Evolutionary conservation across 2,797 vertebrate genomes (phyloP).

Genomic region (Sebastes hubbsi): DNA sequence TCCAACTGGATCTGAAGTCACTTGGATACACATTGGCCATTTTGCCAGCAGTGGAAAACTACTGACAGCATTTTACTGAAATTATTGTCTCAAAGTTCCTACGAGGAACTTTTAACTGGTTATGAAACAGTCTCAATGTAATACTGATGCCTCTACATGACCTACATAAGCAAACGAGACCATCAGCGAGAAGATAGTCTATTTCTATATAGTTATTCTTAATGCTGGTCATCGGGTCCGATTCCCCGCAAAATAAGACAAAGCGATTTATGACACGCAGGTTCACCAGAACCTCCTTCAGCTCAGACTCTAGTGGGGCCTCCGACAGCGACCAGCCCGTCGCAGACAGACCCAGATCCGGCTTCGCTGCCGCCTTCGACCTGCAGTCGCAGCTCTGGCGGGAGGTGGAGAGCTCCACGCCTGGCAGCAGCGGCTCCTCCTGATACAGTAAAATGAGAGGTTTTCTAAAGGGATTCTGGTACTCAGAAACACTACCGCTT

Average conservation of each 20-base stretch:
- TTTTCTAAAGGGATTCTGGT: neutral
- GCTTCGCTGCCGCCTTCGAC: no score
- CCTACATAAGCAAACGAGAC: neutral
- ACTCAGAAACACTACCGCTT: neutral
- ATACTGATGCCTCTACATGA: neutral
- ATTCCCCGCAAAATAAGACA: no score
- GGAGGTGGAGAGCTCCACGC: no score
- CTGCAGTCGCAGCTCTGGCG: no score
- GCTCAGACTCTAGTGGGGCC: no score
- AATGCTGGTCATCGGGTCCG: no score
- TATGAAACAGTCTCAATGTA: neutral
- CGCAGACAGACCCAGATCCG: neutral
- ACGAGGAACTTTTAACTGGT: no score
- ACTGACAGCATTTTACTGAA: neutral
- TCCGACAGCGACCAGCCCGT: neutral
- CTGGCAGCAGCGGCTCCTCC: rapidly evolving
- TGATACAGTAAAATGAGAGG: neutral
- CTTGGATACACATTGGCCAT: neutral
- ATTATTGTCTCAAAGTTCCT: neutral
- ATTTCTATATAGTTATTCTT: neutral
- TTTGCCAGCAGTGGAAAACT: neutral
- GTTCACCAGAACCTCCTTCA: no score
- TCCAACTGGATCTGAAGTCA: neutral
- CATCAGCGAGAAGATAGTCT: rapidly evolving
- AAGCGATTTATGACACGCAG: no score